Base-by-base conservation (phyloP, 2,797 vertebrate species). In the Silurus lanzhouensis region DNA sequence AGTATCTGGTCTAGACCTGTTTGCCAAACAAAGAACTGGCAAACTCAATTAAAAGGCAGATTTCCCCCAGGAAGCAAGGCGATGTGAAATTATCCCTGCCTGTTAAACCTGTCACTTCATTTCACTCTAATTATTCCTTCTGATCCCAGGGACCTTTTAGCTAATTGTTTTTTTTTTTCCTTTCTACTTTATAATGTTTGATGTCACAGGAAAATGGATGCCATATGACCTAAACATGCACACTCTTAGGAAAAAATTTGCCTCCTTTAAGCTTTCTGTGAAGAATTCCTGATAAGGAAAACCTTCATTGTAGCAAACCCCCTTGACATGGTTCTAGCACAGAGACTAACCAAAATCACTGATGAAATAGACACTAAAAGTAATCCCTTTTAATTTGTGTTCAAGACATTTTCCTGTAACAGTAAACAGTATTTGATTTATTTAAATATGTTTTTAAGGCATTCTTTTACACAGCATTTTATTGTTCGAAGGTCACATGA, bases 71-170 rank as follows among this genome's bases (percentile, higher is more conserved):
- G 94, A 94, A 92, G 91, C 92, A 88, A 46, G 72, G 87, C 88
- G 92, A 94, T 92, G 91, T 93, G 91, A 94, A 94, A 94, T 93
- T 89, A 93, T 92, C 92, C 92, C 90, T 92, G 94, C 93, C 93
- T 93, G 91, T 95, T 95, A 94, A 94, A 94, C 92, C 93, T 95
- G 93, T 92, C 91, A 94, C 92, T 95, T 94, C 92, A 95, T 94
- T 95, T 94, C 91, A 92, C 91, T 94, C 91, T 93, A 93, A 95
- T 94, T 93, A 94, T 95, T 94, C 92, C 91, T 93, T 93, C 92
- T 94, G 93, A 95, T 94, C 94, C 91, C 89, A 66, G 88, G 91
- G 93, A 94, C 91, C 94, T 89, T 84, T 38, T 84, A 89, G 93
- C 91, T 94, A 94, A 94, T 95, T 94, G 93, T 94, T 93, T 81